phyloP scores from a whole-genome alignment of 2,113 vertebrate species.

The Menidia beryllina region DNA sequence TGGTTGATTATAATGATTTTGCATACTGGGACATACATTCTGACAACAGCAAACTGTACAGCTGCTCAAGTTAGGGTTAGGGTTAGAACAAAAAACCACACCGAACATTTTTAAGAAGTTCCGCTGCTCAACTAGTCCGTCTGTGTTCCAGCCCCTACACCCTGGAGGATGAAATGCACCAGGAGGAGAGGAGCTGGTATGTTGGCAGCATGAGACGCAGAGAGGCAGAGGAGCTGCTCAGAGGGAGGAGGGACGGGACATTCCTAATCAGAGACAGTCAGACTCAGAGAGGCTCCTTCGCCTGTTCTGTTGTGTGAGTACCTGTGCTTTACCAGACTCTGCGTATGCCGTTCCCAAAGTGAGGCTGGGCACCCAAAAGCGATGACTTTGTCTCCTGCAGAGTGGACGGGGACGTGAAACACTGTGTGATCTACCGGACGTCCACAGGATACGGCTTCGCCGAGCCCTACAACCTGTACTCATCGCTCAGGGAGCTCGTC shows the following conservation, averaged over 20 bases:
- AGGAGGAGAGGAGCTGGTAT: conserved; percentile 94
- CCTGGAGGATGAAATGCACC: conserved; percentile 90
- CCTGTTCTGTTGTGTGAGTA: conserved; percentile 98
- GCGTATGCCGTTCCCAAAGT: too few relatives aligned
- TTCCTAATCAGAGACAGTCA: conserved; percentile 98
- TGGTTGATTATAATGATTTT: too few relatives aligned
- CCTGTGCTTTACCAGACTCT: too few relatives aligned
- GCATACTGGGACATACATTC: too few relatives aligned
- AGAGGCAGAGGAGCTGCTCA: conserved; percentile 92
- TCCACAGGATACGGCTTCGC: conserved; percentile 96
- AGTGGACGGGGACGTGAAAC: conserved; percentile 95
- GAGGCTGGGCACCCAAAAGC: not conserved
- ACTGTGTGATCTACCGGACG: conserved; percentile 98
- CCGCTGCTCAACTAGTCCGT: not conserved
- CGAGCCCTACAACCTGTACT: conserved; percentile 97
- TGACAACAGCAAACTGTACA: not conserved
- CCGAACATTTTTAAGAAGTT: not conserved
- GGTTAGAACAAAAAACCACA: not conserved
- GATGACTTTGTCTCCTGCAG: conserved; percentile 70
- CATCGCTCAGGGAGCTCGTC: conserved; percentile 95
- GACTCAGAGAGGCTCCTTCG: conserved; percentile 92
- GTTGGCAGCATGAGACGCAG: conserved; percentile 92
- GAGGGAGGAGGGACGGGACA: conserved; percentile 93
- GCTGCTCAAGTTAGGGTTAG: not conserved
- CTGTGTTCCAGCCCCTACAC: conserved; percentile 83